Evolutionary conservation across 2,113 vertebrate genomes (phyloP).

Genomic region (Melanotaenia duboulayi): DNA sequence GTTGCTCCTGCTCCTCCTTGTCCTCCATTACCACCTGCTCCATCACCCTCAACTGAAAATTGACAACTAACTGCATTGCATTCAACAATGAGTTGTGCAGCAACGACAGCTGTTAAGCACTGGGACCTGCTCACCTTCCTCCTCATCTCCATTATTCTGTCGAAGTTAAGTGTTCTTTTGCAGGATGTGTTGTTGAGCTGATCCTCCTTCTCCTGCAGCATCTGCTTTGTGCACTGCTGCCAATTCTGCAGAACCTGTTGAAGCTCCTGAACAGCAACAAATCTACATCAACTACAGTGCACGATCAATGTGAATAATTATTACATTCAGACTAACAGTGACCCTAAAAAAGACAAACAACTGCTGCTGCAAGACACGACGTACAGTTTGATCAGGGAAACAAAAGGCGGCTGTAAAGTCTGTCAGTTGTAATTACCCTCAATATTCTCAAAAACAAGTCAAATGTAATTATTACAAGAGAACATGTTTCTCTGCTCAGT

Average conservation of each 20-base stretch:
- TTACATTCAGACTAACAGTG: no score
- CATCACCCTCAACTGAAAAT: slow-evolving; percentile 57
- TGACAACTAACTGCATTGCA: neutral
- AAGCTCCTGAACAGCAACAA: slow-evolving; percentile 39
- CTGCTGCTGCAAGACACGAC: no score
- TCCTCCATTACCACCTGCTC: slow-evolving; percentile 67
- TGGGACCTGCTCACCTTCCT: slow-evolving; percentile 45
- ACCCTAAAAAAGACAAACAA: no score
- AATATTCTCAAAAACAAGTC: no score
- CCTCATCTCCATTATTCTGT: slow-evolving; percentile 56
- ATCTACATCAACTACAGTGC: neutral
- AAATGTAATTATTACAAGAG: no score
- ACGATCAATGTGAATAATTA: no score
- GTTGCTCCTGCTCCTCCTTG: slow-evolving; percentile 56
- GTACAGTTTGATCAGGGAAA: no score
- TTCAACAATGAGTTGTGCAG: neutral
- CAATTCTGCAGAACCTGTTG: slow-evolving; percentile 37
- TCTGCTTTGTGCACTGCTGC: slow-evolving; percentile 34
- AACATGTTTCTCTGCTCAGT: no score
- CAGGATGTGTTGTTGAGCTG: slow-evolving; percentile 16
- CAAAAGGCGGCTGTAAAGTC: no score
- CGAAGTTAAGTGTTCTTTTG: slow-evolving; percentile 43
- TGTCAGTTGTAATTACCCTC: no score
- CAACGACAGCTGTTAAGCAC: neutral
- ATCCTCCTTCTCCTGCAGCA: slow-evolving; percentile 53